Conservation (phyloP, 2,797 vertebrate species). For the Tragopan temminckii region DNA sequence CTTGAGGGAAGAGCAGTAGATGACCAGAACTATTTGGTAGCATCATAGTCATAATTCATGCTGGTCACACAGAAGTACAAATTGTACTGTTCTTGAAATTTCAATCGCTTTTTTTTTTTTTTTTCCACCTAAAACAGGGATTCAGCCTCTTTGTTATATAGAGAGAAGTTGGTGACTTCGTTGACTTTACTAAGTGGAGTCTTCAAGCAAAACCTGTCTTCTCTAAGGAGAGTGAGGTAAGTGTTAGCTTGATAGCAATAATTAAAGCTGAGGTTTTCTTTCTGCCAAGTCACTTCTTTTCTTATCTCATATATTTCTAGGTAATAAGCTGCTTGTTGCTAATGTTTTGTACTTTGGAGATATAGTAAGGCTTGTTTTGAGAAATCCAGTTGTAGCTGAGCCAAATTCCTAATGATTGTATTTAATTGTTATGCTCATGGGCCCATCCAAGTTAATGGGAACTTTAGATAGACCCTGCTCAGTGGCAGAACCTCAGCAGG, state of each 20-base stretch:
- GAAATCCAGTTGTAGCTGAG: not conserved
- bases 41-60: slow-evolving; percentile 14
- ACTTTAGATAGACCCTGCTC: not conserved
- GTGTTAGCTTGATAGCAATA: not conserved
- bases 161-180: not conserved
- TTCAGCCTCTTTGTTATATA: not conserved
- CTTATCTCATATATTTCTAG: not conserved
- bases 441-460: not conserved
- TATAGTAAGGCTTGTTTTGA: not conserved
- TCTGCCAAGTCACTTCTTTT: not conserved
- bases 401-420: not conserved
- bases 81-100: slow-evolving; percentile 18
- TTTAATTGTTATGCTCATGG: not conserved
- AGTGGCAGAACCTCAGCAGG: not conserved
- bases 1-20: slow-evolving; percentile 4
- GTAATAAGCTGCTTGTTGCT: not conserved
- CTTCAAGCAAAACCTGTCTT: not conserved
- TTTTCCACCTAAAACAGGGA: not conserved
- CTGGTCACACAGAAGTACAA: slow-evolving; percentile 12
- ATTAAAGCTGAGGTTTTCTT: not conserved
- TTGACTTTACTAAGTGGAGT: not conserved
- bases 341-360: not conserved
- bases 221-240: not conserved
- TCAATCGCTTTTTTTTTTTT: not conserved
- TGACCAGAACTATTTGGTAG: slow-evolving; percentile 8